Percentiles rank a stretch among this genome's conserved stretches.
Conservation (phyloP, 2,113 vertebrate species). For the Pterocles orientalis region DNA sequence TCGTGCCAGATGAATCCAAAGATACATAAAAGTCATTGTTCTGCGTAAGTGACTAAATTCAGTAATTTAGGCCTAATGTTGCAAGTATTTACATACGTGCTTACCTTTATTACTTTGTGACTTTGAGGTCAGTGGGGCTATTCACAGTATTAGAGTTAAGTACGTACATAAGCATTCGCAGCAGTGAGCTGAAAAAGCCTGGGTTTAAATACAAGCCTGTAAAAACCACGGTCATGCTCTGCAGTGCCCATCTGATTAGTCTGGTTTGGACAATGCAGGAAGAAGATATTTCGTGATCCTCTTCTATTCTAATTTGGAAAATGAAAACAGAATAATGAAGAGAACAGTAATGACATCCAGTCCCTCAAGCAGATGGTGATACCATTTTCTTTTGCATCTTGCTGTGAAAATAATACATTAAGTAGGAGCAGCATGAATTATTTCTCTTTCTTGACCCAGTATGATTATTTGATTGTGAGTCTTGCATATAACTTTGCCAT, state of each 20-base stretch:
- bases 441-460: background rate
- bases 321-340: background rate
- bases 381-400: background rate
- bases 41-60: rapidly evolving
- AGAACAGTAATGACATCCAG: background rate
- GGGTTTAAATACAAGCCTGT: background rate
- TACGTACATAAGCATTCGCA: background rate
- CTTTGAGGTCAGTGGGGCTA: background rate
- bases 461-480: too few species aligned
- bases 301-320: background rate
- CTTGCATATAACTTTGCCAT: background rate
- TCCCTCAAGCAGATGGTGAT: background rate
- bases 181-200: background rate
- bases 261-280: background rate
- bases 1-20: background rate
- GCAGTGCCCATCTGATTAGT: background rate
- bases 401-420: background rate
- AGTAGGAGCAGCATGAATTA: background rate
- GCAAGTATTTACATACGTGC: background rate
- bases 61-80: background rate
- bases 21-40: background rate
- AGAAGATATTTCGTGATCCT: background rate
- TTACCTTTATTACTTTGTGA: background rate
- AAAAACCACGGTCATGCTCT: background rate
- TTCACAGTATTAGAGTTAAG: background rate